Conservation (phyloP, 1,140 invertebrate genomes). For the Drosophila bipectinata region DNA sequence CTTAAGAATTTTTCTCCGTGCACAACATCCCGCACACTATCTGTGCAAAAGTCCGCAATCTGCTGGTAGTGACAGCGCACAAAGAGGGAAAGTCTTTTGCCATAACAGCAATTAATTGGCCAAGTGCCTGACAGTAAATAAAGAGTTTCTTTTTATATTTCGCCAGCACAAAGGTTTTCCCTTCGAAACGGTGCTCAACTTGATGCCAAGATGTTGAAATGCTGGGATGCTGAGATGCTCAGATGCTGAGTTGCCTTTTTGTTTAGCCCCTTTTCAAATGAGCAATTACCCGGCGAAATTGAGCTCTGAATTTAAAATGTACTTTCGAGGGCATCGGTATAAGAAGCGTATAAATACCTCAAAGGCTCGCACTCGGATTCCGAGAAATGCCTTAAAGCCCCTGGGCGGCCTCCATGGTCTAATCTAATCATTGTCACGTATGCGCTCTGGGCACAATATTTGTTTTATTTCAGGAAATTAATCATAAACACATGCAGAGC, state of each 20-base stretch:
- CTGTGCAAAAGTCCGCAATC: conserved; percentile 54
- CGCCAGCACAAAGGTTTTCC: conserved; percentile 36
- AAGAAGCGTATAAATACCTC: conserved; percentile 15
- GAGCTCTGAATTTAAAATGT: conserved; percentile 50
- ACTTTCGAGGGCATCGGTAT: conserved; percentile 14
- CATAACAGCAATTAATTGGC: conserved; percentile 61
- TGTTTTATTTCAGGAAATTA: conserved; percentile 75
- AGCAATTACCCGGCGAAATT: conserved; percentile 49
- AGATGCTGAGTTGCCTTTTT: conserved; percentile 36
- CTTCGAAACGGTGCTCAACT: conserved; percentile 21
- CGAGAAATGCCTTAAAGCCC: not conserved
- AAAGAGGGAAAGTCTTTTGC: conserved; percentile 46
- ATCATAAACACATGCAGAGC: conserved; percentile 67
- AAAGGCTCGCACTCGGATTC: conserved; percentile 16
- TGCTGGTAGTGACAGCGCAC: conserved; percentile 60
- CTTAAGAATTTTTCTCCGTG: not conserved
- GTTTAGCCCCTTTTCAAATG: conserved; percentile 41
- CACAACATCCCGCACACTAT: conserved; percentile 46
- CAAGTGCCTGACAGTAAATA: conserved; percentile 71
- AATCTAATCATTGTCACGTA: conserved; percentile 82
- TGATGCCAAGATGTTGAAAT: not conserved
- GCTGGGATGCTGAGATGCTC: not conserved
- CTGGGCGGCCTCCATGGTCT: conserved; percentile 20
- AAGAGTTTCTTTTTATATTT: conserved; percentile 53
- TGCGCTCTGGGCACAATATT: conserved; percentile 46